phyloP scores from a whole-genome alignment of 2,113 vertebrate genomes.

The Gopherus evgoodei region DNA sequence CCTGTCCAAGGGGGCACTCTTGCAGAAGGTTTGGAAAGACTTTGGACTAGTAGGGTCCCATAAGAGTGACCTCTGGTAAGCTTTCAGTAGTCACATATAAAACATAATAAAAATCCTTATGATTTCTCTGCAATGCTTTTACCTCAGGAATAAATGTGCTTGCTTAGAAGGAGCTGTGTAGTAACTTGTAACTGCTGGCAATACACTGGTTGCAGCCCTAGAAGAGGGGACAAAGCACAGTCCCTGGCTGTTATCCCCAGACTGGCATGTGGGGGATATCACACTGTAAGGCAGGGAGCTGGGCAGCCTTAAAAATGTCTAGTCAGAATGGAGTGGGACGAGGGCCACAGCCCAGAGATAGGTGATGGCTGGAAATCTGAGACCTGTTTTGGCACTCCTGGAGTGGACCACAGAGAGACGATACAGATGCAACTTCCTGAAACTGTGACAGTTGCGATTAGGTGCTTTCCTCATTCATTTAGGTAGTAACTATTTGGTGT shows the following conservation, averaged over 20 bases:
- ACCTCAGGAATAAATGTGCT: background rate
- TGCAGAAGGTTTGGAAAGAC: background rate
- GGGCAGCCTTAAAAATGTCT: background rate
- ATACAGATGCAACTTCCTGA: background rate
- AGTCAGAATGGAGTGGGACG: background rate
- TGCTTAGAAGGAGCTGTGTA: background rate
- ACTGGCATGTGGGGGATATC: background rate
- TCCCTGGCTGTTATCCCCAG: background rate
- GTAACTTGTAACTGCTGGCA: background rate
- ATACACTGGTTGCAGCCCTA: background rate
- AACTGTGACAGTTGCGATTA: background rate
- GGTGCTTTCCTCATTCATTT: constrained; percentile 12
- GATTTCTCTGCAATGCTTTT: background rate
- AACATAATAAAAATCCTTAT: too few species aligned
- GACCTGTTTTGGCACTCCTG: background rate
- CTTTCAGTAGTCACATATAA: background rate
- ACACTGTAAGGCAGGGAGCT: background rate
- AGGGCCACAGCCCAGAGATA: background rate
- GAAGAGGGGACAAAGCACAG: background rate
- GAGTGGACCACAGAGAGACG: background rate
- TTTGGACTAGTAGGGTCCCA: background rate
- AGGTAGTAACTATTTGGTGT: constrained; percentile 29
- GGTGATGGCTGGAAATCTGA: background rate
- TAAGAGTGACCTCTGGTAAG: background rate
- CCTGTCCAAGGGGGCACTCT: background rate